Conservation (phyloP, 1,140 invertebrate genomes). For the Listronotus oregonensis region DNA sequence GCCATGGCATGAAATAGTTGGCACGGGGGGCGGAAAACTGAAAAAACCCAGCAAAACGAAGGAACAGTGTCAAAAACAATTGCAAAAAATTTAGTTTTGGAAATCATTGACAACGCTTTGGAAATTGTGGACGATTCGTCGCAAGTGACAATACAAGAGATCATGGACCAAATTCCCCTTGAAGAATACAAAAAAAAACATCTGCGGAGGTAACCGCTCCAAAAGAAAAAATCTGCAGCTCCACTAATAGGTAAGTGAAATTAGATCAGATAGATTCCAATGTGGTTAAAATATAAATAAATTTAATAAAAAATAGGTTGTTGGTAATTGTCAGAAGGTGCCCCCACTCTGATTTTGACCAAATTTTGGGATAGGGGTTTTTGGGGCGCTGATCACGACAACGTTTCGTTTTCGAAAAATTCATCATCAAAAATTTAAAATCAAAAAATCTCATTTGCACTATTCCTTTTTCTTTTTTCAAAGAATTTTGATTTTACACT, state of each 20-base stretch:
- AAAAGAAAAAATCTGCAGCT: slow-evolving; percentile 16
- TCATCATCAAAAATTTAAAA: too few species aligned
- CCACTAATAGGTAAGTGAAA: slow-evolving; percentile 25
- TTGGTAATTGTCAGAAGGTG: too few species aligned
- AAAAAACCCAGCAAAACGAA: slow-evolving; percentile 17
- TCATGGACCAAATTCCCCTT: slow-evolving; percentile 32
- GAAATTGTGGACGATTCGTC: slow-evolving; percentile 36
- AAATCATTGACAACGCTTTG: slow-evolving; percentile 45
- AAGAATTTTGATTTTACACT: too few species aligned
- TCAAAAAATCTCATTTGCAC: too few species aligned
- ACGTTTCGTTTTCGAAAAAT: too few species aligned
- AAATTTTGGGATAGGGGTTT: too few species aligned
- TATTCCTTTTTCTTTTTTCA: too few species aligned
- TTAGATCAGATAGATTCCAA: too few species aligned
- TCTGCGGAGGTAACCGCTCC: not conserved
- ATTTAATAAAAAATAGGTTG: too few species aligned
- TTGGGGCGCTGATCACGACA: too few species aligned
- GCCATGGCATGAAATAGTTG: slow-evolving; percentile 25
- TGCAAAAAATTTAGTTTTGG: slow-evolving; percentile 38
- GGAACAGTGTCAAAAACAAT: slow-evolving; percentile 21
- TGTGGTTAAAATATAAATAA: too few species aligned
- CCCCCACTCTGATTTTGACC: too few species aligned
- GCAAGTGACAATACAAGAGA: slow-evolving; percentile 18
- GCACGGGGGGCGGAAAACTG: slow-evolving; percentile 27
- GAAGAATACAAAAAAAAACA: slow-evolving; percentile 11